These are phyloP conservation scores for Drosophila nigricruria DNA, from an alignment of 2,888 invertebrate genomes.

Conservation along the genomic window DNA sequence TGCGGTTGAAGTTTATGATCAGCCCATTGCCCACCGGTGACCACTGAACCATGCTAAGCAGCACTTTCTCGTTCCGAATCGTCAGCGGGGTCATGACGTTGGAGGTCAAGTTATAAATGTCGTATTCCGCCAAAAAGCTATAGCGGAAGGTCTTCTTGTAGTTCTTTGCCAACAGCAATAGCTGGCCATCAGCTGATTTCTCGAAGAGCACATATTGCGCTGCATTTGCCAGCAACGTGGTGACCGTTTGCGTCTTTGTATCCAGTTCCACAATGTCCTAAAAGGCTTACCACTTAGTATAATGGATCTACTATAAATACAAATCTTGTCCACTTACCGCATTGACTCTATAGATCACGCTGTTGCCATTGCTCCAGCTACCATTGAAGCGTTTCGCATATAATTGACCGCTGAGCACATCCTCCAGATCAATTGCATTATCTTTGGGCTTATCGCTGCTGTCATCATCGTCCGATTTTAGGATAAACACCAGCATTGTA, in stretches of 20 bases:
- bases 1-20: conserved; percentile 90
- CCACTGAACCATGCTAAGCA: conserved; percentile 90
- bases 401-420: conserved; percentile 89
- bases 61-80: conserved; percentile 83
- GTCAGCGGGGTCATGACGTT: conserved; percentile 85
- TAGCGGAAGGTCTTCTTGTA: conserved; percentile 92
- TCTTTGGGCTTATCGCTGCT: conserved; percentile 83
- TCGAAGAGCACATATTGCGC: conserved; percentile 84
- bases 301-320: not conserved
- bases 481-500: conserved; percentile 87
- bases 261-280: conserved; percentile 81
- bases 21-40: conserved; percentile 90
- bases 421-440: conserved; percentile 87
- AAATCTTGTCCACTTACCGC: conserved; percentile 62
- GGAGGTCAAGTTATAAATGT: conserved; percentile 88
- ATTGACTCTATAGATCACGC: conserved; percentile 88
- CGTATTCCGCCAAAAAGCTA: conserved; percentile 91
- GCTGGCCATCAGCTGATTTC: conserved; percentile 89
- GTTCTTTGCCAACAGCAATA: conserved; percentile 88
- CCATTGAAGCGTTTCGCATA: conserved; percentile 91
- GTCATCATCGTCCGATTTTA: conserved; percentile 82
- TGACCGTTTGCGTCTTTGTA: conserved; percentile 62
- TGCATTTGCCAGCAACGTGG: conserved; percentile 61
- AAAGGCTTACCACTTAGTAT: conserved; percentile 3
- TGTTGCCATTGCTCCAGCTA: conserved; percentile 91